phyloP scores from a whole-genome alignment of 2,888 invertebrate genomes.

The Ophioninae sp. region DNA sequence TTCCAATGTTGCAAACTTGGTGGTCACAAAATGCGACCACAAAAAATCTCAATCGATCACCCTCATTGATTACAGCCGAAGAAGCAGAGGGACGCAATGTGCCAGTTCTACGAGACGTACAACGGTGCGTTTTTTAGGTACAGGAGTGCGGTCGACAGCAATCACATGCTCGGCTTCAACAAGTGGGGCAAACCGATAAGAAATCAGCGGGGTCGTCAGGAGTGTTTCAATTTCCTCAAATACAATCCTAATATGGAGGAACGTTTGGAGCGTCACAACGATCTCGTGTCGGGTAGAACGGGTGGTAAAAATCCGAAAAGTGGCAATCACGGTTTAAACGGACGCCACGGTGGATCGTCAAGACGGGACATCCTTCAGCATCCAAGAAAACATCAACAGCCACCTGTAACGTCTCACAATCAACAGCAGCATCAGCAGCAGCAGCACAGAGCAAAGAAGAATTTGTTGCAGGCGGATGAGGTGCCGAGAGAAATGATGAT shows the following conservation, averaged over 20 bases:
- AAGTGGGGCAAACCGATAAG: slow-evolving; percentile 83
- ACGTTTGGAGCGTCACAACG: slow-evolving; percentile 85
- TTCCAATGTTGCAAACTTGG: too few species aligned
- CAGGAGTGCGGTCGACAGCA: slow-evolving; percentile 84
- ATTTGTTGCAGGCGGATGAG: slow-evolving; percentile 62
- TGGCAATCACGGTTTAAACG: slow-evolving; percentile 81
- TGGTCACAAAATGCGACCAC: not conserved
- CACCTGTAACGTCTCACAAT: slow-evolving; percentile 51
- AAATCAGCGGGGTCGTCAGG: slow-evolving; percentile 80
- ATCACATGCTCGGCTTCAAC: slow-evolving; percentile 86
- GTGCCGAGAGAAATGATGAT: slow-evolving; percentile 62
- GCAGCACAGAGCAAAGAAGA: slow-evolving; percentile 64
- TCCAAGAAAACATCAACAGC: slow-evolving; percentile 50
- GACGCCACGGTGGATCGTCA: slow-evolving; percentile 78
- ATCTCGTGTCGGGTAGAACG: slow-evolving; percentile 82
- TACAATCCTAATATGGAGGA: slow-evolving; percentile 84
- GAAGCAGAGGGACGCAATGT: slow-evolving; percentile 84
- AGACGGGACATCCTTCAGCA: slow-evolving; percentile 54
- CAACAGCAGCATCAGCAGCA: slow-evolving; percentile 25
- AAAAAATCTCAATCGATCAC: slow-evolving; percentile 21
- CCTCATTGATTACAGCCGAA: slow-evolving; percentile 82
- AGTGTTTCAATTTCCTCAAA: slow-evolving; percentile 86
- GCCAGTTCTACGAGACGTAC: slow-evolving; percentile 86
- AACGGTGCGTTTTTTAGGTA: slow-evolving; percentile 85
- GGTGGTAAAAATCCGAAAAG: slow-evolving; percentile 71